Percentiles rank a stretch among this genome's conserved stretches.
These are phyloP conservation scores for Mormyrops attenuatus DNA, from an alignment of 2,797 vertebrate species.

Conservation along the genomic window DNA sequence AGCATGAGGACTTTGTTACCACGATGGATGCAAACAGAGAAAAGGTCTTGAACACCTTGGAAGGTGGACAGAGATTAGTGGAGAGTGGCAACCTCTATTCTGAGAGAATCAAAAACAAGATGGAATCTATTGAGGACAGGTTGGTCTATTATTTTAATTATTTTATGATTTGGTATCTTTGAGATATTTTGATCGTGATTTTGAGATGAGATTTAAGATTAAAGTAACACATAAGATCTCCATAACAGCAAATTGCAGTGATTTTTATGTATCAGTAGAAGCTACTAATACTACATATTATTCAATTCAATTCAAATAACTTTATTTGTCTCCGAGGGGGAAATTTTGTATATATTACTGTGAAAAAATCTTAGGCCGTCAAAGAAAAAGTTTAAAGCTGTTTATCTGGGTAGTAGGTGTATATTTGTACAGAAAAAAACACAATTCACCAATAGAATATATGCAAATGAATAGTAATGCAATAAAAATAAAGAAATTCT, in stretches of 20 bases:
- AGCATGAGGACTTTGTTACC: conserved; percentile 80
- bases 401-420: background rate
- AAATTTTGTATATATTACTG: background rate
- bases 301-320: no score
- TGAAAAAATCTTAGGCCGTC: background rate
- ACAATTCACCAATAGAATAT: background rate
- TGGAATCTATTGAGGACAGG: conserved; percentile 75
- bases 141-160: conserved; percentile 39
- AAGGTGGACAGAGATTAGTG: conserved; percentile 70
- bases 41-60: conserved; percentile 71
- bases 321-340: no score
- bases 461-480: background rate
- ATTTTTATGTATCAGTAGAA: background rate
- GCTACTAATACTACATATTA: background rate
- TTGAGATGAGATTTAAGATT: background rate
- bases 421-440: background rate
- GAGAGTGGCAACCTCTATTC: conserved; percentile 76
- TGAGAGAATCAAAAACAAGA: conserved; percentile 77
- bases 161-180: background rate
- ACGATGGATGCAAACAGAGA: conserved; percentile 82
- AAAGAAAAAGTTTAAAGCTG: background rate
- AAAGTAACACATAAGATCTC: background rate
- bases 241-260: background rate
- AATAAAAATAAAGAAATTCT: background rate
- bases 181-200: background rate